These are phyloP conservation scores for Lepilemur septentrionalis DNA, from an alignment of 2,797 vertebrate genomes.

Conservation along the genomic window DNA sequence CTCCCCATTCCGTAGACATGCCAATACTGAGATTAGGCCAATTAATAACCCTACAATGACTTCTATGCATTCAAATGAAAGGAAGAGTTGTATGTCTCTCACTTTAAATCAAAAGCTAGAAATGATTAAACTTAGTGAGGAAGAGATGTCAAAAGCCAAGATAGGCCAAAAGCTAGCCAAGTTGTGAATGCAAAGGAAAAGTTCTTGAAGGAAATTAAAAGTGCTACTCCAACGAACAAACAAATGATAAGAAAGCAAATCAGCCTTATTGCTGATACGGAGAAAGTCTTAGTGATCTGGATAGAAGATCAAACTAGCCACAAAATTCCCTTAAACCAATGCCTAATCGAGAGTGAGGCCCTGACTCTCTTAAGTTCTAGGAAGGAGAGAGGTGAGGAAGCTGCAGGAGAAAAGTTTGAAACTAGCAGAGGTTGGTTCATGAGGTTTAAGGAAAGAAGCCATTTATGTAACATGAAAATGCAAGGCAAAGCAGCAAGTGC, in stretches of 20 bases:
- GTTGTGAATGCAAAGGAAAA: background rate
- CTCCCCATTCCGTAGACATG: background rate
- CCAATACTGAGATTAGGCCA: background rate
- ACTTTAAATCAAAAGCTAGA: background rate
- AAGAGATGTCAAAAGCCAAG: background rate
- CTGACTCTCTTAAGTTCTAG: background rate
- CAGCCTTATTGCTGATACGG: background rate
- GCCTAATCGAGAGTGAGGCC: background rate
- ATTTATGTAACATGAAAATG: background rate
- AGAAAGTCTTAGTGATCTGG: background rate
- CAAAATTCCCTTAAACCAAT: background rate
- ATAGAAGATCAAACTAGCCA: background rate
- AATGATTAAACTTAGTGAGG: background rate
- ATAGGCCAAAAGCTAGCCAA: background rate
- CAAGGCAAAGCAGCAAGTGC: background rate
- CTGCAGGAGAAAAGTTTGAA: background rate
- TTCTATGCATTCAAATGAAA: background rate
- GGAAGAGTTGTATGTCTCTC: background rate
- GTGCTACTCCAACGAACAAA: background rate
- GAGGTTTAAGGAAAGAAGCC: background rate
- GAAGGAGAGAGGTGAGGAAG: background rate
- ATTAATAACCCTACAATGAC: background rate
- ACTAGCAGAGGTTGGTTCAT: background rate
- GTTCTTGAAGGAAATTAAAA: background rate
- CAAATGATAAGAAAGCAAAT: background rate